A percentile compares a stretch with the other conserved stretches of the same genome.
Evolutionary conservation across 2,797 vertebrate genomes (phyloP).

Genomic region (Leptoclinus maculatus): DNA sequence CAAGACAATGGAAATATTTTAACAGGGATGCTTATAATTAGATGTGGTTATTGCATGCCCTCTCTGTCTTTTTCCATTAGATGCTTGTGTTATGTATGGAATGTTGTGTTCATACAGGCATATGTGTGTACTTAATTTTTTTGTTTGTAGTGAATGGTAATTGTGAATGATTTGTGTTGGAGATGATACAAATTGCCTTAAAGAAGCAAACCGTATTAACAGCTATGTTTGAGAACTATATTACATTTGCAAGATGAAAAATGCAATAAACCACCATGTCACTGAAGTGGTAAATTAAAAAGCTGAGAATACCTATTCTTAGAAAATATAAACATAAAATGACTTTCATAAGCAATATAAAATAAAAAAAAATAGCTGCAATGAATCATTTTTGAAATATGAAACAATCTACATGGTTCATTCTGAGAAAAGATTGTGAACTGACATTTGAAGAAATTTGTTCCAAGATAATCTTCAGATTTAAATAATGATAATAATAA

Average conservation of each 20-base stretch:
- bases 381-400: neutral
- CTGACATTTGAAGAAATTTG: neutral
- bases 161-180: constrained; percentile 10
- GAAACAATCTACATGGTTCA: neutral
- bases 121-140: neutral
- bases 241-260: neutral
- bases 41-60: constrained; percentile 11
- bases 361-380: neutral
- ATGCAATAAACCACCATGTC: neutral
- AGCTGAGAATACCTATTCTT: neutral
- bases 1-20: constrained; percentile 63
- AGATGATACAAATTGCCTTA: neutral
- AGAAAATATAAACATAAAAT: neutral
- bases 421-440: neutral
- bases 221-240: neutral
- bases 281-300: neutral
- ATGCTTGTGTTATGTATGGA: neutral
- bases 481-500: too few relatives aligned
- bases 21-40: constrained; percentile 38
- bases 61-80: constrained; percentile 42
- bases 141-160: neutral
- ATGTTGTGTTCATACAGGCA: neutral
- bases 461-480: neutral
- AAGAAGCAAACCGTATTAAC: neutral
- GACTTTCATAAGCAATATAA: neutral